phyloP scores from a whole-genome alignment of 2,888 invertebrate species.

The Oeneis ivallda region DNA sequence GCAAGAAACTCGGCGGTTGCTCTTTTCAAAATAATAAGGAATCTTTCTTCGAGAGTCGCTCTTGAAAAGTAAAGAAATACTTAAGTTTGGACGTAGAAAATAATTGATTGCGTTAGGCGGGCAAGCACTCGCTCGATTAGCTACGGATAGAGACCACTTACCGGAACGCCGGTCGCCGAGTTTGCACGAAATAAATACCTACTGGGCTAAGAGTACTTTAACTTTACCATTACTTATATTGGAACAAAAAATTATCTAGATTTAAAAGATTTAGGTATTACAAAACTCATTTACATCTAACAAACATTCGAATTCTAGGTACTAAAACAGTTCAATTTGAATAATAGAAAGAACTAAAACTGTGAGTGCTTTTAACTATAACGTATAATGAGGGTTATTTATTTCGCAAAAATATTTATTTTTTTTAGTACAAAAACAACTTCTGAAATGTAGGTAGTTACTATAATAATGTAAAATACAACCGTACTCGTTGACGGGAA shows the following conservation, averaged over 20 bases:
- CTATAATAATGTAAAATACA: too few species aligned
- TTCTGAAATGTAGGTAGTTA: too few species aligned
- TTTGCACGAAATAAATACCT: conserved; percentile 54
- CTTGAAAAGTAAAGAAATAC: conserved; percentile 11
- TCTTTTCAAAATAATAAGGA: too few species aligned
- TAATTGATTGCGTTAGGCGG: conserved; percentile 52
- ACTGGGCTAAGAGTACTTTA: conserved; percentile 47
- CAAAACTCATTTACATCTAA: not conserved
- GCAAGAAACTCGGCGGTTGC: not conserved
- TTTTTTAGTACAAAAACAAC: too few species aligned
- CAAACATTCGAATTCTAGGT: not conserved
- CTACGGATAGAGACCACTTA: conserved; percentile 64
- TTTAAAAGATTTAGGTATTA: not conserved
- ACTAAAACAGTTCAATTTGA: not conserved
- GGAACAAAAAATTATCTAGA: conserved; percentile 7
- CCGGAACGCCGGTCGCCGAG: conserved; percentile 44
- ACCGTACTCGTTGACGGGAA: too few species aligned
- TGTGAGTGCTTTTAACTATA: conserved; percentile 13
- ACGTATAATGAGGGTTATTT: conserved; percentile 2
- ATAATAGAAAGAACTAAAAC: not conserved
- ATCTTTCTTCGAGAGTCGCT: conserved; percentile 14
- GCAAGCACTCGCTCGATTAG: conserved; percentile 60
- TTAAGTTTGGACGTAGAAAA: conserved; percentile 43
- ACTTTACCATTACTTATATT: conserved; percentile 43
- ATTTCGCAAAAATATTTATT: not conserved